phyloP scores from a whole-genome alignment of 2,797 vertebrate genomes.

The Chromis chromis region DNA sequence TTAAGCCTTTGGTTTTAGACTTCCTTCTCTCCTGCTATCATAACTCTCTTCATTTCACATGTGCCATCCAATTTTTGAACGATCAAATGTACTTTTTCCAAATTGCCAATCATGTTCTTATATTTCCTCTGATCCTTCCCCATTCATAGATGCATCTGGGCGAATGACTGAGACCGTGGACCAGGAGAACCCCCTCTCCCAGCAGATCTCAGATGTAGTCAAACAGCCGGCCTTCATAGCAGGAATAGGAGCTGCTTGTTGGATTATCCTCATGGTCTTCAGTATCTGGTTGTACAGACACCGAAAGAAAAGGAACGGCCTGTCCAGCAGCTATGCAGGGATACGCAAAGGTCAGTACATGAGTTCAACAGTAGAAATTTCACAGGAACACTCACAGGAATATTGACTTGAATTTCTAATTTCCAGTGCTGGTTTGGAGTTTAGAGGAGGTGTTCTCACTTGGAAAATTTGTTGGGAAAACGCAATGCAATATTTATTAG shows the following conservation, averaged over 20 bases:
- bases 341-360: slow-evolving; percentile 93
- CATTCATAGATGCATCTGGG: slow-evolving; percentile 78
- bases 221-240: slow-evolving; percentile 98
- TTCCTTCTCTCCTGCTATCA: not conserved
- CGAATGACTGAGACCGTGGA: slow-evolving; percentile 72
- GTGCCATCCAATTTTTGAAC: not conserved
- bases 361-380: not conserved
- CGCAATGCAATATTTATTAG: not conserved
- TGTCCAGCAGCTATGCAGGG: slow-evolving; percentile 94
- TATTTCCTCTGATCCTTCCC: not conserved
- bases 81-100: slow-evolving; percentile 6
- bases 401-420: not conserved
- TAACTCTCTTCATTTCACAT: not conserved
- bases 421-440: not conserved
- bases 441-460: not conserved
- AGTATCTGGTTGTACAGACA: slow-evolving; percentile 98
- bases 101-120: slow-evolving; percentile 13
- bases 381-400: not conserved
- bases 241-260: slow-evolving; percentile 97
- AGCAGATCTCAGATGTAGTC: slow-evolving; percentile 98
- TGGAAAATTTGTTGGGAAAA: not conserved
- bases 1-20: slow-evolving; percentile 17
- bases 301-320: slow-evolving; percentile 94
- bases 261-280: slow-evolving; percentile 99
- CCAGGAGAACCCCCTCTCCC: slow-evolving; percentile 87